phyloP scores from a whole-genome alignment of 2,113 vertebrate species.

The Protobothrops mucrosquamatus region DNA sequence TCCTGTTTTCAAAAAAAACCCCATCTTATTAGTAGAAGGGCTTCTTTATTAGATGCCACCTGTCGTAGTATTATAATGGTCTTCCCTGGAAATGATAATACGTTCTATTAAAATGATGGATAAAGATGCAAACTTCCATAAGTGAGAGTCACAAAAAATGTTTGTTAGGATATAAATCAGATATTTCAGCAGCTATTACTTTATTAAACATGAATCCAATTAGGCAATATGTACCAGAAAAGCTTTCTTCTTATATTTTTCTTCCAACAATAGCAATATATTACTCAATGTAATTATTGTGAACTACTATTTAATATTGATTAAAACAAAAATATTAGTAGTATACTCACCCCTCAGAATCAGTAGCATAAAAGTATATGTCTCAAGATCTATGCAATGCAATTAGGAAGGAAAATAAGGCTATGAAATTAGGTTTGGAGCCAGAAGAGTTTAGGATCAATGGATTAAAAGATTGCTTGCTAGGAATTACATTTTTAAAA shows the following conservation, averaged over 20 bases:
- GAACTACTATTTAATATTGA: not conserved
- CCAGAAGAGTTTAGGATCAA: not conserved
- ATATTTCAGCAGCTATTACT: not conserved
- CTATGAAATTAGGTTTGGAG: not conserved
- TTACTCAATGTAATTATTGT: not conserved
- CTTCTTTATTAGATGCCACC: not conserved
- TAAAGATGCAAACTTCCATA: not conserved
- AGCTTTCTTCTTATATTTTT: not conserved
- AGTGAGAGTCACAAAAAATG: not conserved
- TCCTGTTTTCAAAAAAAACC: not conserved
- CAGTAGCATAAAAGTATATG: not conserved
- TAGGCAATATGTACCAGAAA: not conserved
- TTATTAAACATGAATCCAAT: not conserved
- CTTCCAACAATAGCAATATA: not conserved
- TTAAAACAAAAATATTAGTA: not conserved
- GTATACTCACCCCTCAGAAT: not conserved
- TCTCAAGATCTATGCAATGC: not conserved
- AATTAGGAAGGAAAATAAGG: not conserved
- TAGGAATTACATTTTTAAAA: not conserved
- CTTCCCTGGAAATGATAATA: not conserved
- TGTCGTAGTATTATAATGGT: not conserved
- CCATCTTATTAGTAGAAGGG: not conserved
- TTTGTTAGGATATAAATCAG: not conserved
- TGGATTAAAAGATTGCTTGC: not conserved
- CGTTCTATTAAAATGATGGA: not conserved